phyloP scores from a whole-genome alignment of 2,888 invertebrate species.

The Lasioglossum malachurum region DNA sequence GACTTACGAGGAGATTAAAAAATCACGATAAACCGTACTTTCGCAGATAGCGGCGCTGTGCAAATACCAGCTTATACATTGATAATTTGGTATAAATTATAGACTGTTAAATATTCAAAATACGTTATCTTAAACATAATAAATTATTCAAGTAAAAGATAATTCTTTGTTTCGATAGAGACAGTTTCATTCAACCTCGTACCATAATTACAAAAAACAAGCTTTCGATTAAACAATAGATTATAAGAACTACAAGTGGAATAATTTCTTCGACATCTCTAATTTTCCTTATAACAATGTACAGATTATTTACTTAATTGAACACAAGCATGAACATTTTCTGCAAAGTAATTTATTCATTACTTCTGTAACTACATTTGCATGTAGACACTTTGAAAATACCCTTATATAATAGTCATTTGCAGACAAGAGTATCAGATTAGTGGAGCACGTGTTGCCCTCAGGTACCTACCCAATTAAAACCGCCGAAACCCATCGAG shows the following conservation, averaged over 20 bases:
- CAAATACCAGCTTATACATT: not conserved
- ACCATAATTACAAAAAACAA: not conserved
- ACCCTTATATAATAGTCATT: not conserved
- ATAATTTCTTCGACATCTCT: not conserved
- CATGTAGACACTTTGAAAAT: not conserved
- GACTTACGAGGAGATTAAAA: not conserved
- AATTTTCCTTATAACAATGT: not conserved
- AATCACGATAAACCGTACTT: not conserved
- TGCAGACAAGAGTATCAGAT: not conserved
- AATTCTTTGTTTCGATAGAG: not conserved
- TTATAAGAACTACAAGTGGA: not conserved
- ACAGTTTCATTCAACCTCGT: not conserved
- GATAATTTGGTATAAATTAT: not conserved
- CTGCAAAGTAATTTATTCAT: not conserved
- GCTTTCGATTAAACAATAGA: not conserved
- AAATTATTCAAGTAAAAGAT: not conserved
- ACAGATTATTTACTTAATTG: not conserved
- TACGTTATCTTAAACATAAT: not conserved
- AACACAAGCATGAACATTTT: too few relatives aligned
- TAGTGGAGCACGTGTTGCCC: not conserved
- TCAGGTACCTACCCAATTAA: not conserved
- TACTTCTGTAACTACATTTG: not conserved
- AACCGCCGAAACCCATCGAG: not conserved
- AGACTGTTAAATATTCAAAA: not conserved
- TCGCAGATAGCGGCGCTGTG: not conserved